phyloP scores from a whole-genome alignment of 2,797 vertebrate genomes.

The Lagodon rhomboides region DNA sequence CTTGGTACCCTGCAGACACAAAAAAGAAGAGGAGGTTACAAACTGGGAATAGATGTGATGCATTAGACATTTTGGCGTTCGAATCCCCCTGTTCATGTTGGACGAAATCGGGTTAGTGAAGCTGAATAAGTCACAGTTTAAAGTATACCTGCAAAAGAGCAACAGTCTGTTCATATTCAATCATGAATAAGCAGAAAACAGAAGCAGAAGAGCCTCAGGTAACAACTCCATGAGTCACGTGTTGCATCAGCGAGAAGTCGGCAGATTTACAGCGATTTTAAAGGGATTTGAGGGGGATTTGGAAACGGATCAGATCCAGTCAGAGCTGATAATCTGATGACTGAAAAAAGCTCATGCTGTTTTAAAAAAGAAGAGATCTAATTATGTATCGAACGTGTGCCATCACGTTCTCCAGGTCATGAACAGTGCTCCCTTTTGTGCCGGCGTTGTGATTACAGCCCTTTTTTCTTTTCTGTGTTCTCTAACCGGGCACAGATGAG shows the following conservation, averaged over 20 bases:
- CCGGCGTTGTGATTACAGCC: background rate
- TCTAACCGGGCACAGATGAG: background rate
- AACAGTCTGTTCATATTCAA: background rate
- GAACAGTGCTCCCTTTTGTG: background rate
- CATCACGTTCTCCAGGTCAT: rapidly evolving
- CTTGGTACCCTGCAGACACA: conserved; percentile 84
- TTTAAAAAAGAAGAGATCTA: background rate
- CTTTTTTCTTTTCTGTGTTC: background rate
- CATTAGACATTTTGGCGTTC: background rate
- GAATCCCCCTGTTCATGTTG: background rate
- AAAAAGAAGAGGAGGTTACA: conserved; percentile 40
- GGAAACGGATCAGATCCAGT: background rate
- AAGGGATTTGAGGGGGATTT: conserved; percentile 23
- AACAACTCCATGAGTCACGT: background rate
- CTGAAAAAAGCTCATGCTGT: background rate
- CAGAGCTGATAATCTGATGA: background rate
- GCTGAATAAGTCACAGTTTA: too few species aligned
- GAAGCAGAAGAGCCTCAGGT: background rate
- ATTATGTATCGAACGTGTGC: conserved; percentile 2
- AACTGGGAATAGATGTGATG: background rate
- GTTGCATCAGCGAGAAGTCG: background rate
- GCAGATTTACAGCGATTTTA: conserved; percentile 3
- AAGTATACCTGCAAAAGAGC: background rate
- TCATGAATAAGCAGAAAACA: background rate
- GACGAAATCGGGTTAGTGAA: background rate